Base-by-base conservation (phyloP, 2,113 vertebrate genomes). In the Rhipidura dahli region DNA sequence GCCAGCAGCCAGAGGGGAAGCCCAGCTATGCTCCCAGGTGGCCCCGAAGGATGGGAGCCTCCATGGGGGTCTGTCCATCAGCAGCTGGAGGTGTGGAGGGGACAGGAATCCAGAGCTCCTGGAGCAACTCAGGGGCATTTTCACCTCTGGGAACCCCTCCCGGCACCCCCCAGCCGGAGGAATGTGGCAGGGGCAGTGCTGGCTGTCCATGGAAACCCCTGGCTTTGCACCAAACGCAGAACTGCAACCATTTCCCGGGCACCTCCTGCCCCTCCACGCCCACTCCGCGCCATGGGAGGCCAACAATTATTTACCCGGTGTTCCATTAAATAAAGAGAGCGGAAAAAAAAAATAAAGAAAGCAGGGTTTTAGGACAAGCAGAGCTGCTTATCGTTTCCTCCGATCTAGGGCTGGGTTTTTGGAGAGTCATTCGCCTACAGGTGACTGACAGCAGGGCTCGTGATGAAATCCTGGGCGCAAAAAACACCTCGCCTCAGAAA, bases 341-440 rank as follows among this genome's bases (percentile, higher is more conserved):
- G 9, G 19, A 26, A 9, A 57, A 39, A n/a, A n/a, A n/a, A n/a
- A n/a, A n/a, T n/a, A n/a, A n/a, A n/a, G n/a, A n/a, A 42, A 35
- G 26, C 44, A 6, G 42, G 6, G n/a, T 47, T 49, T 78, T 28
- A 26, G 78, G 83, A 63, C 68, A 56, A 70, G 83, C 63, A 71
- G 50, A 66, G 31, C n/a, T 6, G 8, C 78, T 72, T 96, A 94
- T 87, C 86, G 1, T 37, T 84, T 77, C 92, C 81, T 95, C 39
- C 51, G 8, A 87, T 72, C 97, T 73, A 57, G 92, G 87, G 60
- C 27, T 94, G 96, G 89, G 91, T 73, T 88, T 88, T 40, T 63
- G 23, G 82, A 93, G 79, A 96, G 56, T 70, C 76, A 84, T 63
- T 90, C 9, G 3, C 85, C 76, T 64, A 33, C 78, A 69, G 73